Base-by-base conservation (phyloP, 2,113 vertebrate species). In the Malurus elegans region DNA sequence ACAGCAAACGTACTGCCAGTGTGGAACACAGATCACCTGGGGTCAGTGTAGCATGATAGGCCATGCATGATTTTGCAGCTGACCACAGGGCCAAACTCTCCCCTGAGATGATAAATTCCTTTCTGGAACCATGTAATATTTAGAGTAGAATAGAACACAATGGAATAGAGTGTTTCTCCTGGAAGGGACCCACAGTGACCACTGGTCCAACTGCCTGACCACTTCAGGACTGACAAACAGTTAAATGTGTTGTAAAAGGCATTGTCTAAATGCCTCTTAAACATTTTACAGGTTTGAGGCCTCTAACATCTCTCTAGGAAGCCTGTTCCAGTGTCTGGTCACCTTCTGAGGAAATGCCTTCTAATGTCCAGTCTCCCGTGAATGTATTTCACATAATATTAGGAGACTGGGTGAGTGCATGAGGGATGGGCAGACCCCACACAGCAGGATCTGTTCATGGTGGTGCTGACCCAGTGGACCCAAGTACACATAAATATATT, bases 351-450 rank as follows among this genome's bases (percentile, higher is more conserved):
- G 57, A 66, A 84, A 58, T 45, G 58, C 21, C 66, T 72, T 31
- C n/a, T 53, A 2, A 36, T 19, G 28, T 34, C 47, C 13, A 42
- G 45, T 73, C 3, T 78, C 14, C 21, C 20, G 62, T n/a, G 15
- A 73, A 8, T 38, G 6, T 26, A 38, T 79, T 67, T 87, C 57
- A 86, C 5, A 1, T 51, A 34, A 61, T 2, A 1, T 44, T 51
- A 16, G 36, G 53, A 38, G n/a, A 64, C 3, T 14, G 25, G 71
- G 38, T 0, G 0, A 78, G 34, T 21, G 9, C 42, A 34, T 4
- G 70, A 64, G 54, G 0, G 1, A 50, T 70, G 71, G 67, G 60
- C 57, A 65, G 36, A 32, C 20, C 58, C 24, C 32, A 38, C 7
- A 1, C 24, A 38, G 60, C 44, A 61, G 42, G 57, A 25, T 18